Evolutionary conservation across 1,140 invertebrate species (phyloP), one percentile per base, ranked within the genome.

Genomic region (Platorchestia sp.): DNA sequence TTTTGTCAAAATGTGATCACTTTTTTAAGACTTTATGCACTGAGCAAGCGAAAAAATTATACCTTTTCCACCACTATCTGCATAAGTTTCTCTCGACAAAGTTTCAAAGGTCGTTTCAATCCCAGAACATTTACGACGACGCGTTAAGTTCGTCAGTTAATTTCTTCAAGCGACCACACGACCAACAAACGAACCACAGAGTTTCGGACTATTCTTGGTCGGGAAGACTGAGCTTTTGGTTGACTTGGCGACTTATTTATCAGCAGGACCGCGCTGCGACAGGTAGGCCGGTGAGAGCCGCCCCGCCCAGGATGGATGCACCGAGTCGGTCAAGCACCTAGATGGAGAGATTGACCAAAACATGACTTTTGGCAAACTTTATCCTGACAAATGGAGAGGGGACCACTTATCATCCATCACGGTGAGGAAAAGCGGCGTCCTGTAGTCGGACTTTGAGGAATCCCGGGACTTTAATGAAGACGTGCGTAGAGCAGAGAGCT

Each of bases 351-450:
- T 93, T 93, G 91, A 93, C 43, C 91, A 93, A 89, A 93, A 93
- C 91, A 93, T 93, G 91, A 93, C 91, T 93, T 93, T 93, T 93
- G 91, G 91, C 91, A 93, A 93, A 93, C 43, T 93, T 93, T 93
- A 93, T 93, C 91, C 91, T 93, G 91, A 93, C 91, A 93, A 93
- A 93, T 93, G 91, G 91, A 93, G 45, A 93, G 91, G 44, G 91
- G 44, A 45, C 45, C 91, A 93, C 91, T 93, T 93, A 93, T 93
- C 91, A 93, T 93, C 45, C 91, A 93, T 93, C 91, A 93, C 91
- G 45, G 91, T 93, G 91, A 93, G 91, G 91, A 93, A 93, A 93
- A 93, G 43, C 91, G 91, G 41, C 43, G 91, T 93, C 91, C n/a
- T 93, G 91, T 93, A 93, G 91, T 47, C 91, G 45, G 91, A 93